These are phyloP conservation scores for Automeris io DNA, from an alignment of 2,888 invertebrate genomes.

Conservation along the genomic window DNA sequence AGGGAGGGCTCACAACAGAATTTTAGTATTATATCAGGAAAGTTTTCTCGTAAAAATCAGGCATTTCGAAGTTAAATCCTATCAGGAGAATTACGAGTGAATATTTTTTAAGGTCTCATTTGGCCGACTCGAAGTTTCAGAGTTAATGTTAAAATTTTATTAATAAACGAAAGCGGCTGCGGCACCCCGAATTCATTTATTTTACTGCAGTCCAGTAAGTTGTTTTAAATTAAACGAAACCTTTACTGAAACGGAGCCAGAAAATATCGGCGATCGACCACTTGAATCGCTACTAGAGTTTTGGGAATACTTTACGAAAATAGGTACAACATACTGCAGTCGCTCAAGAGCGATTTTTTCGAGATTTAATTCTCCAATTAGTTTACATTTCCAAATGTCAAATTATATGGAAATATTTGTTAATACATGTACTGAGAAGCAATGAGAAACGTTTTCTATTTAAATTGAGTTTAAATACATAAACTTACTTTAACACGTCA, in stretches of 20 bases:
- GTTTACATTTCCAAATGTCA: too few relatives aligned
- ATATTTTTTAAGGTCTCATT: slow-evolving; percentile 47
- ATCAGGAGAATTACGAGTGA: slow-evolving; percentile 39
- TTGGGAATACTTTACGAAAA: slow-evolving; percentile 3
- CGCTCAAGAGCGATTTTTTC: too few relatives aligned
- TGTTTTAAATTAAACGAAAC: slow-evolving; percentile 31
- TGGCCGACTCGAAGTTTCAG: slow-evolving; percentile 37
- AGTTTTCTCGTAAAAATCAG: slow-evolving; percentile 60
- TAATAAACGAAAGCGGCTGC: slow-evolving; percentile 46
- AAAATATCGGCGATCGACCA: slow-evolving; percentile 21
- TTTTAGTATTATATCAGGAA: slow-evolving; percentile 45
- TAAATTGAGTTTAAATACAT: too few relatives aligned
- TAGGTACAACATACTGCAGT: too few relatives aligned
- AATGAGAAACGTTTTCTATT: too few relatives aligned
- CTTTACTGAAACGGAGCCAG: slow-evolving; percentile 22
- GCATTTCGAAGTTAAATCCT: slow-evolving; percentile 45
- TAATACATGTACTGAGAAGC: too few relatives aligned
- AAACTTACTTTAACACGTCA: too few relatives aligned
- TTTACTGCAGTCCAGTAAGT: slow-evolving; percentile 30
- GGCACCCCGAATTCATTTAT: slow-evolving; percentile 31
- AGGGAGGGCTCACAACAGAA: slow-evolving; percentile 32
- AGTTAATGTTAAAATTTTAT: slow-evolving; percentile 45
- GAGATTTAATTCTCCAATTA: too few relatives aligned
- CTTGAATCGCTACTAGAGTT: slow-evolving; percentile 2
- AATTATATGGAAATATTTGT: too few relatives aligned